Base-by-base conservation (phyloP, 2,888 invertebrate species). In the Dolichomitus sp. region DNA sequence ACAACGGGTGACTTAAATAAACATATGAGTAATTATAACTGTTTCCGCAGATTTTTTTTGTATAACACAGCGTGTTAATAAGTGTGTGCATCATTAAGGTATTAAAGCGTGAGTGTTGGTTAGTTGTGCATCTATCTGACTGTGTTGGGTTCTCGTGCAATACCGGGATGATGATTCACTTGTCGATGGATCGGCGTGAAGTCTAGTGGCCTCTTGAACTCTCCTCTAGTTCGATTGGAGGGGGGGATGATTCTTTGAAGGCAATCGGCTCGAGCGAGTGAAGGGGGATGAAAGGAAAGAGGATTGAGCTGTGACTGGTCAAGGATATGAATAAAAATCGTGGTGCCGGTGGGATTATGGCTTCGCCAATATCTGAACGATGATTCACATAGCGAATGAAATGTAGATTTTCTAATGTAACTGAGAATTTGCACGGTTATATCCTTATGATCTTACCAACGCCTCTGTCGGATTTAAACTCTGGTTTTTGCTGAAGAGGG, bases 151-250 rank as follows among this genome's bases (percentile, higher is more conserved):
- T 40, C 30, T 42, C 33, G 48, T 11, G 40, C 45, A 45, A 30
- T 19, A 30, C 61, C 59, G 75, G 33, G 45, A 69, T 4, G 74
- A 83, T 83, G 82, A 83, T 83, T 80, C 80, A 83, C 73, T 80
- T 54, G 73, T 75, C 40, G 77, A 17, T 33, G 68, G 54, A 63
- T 63, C 57, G 73, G 73, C 73, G 77, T 73, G 66, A 73, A 81
- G 81, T 80, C 81, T 78, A 78, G 81, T 78, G 81, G 72, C 72
- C 83, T 77, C 83, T 80, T 70, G 80, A 80, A 75, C 68, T 37
- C 72, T 80, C 68, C 30, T 66, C 45, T 57, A 45, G 23, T 54
- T 57, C 57, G 73, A 77, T 72, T 59, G 61, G 37, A 37, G 61
- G 11, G 11, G 9, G 17, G 7, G 33, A 33, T 0, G 37, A 19